Evolutionary conservation across 2,113 vertebrate species (phyloP), one percentile per base, ranked within the genome.

Genomic region (Apteryx mantelli): DNA sequence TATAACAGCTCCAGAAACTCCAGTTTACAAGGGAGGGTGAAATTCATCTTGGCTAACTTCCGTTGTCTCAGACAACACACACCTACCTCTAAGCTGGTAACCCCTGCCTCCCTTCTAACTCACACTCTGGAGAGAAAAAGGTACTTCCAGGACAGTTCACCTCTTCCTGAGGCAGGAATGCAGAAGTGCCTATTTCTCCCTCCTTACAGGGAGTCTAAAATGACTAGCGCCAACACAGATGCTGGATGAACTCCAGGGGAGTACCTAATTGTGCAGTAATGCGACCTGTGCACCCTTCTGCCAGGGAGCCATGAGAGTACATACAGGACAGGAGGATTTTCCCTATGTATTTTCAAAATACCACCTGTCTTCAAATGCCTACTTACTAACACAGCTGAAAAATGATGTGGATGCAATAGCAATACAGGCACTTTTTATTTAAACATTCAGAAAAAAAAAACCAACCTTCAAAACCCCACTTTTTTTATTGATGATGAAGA

Each of bases 191-290:
- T 91, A 6, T 70, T 75, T 17, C 19, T n/a, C 58, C 76, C 44
- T 4, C 11, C 55, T 42, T 66, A 78, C 40, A 76, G 25, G n/a
- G 44, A 86, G 21, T 58, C n/a, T 68, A 86, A 48, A 64, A 89
- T 26, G 80, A 70, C 48, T 44, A 69, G 60, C 1, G 4, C 8
- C 66, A 73, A 63, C 64, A 63, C 60, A 94, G 93, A 84, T 63
- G 55, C 66, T 69, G 70, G 74, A 70, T 0, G 0, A 92, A 78
- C 63, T 94, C 87, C 61, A 71, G 78, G 77, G 68, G 87, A 84
- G 81, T 55, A 70, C 34, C 40, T 89, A 63, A 91, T 10, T 40
- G 69, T 40, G 84, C 95, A 89, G 46, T 44, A 93, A 81, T 24
- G 44, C 3, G 44, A 78, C 75, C 77, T 84, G 46, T 63, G 74